Base-by-base conservation (phyloP, 2,888 invertebrate genomes). In the Taenaris catops region DNA sequence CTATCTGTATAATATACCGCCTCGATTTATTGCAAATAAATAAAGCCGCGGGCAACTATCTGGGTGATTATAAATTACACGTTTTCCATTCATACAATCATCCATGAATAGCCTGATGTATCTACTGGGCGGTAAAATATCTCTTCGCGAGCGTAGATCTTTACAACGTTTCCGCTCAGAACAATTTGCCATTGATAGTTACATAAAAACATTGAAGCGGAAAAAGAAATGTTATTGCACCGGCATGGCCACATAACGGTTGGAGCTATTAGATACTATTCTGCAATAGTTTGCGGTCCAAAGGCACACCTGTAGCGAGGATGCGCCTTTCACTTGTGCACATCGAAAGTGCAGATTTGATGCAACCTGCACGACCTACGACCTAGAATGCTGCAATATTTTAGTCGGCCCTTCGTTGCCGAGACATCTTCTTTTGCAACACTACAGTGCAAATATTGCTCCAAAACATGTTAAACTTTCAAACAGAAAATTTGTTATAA, bases 321-420 rank as follows among this genome's bases (percentile, higher is more conserved):
- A 81, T 75, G 73, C 57, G 60, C 83, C 86, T 84, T 84, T 86
- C 84, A 83, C 84, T 80, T 55, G 62, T 64, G 62, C 65, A 70
- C 67, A 78, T 83, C 69, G 84, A 84, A 83, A 83, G 84, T 83
- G 83, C 81, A 79, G 59, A 54, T 58, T 59, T 79, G 75, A 78
- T 68, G 83, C 74, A 81, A 83, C 58, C 31, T 29, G 35, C 29
- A 23, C 51, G 69, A 79, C 72, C 79, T 60, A 35, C 61, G 74
- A 75, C 74, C 80, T 65, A 55, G 27, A 46, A 49, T 34, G 44
- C 44, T 47, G 58, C 53, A 53, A 58, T 41, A 38, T 44, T 46
- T 42, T 34, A 43, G 28, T 17, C 14, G 31, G 20, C 37, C 41
- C 43, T 40, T 41, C 29, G 42, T 33, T 20, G 31, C 35, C 26